A percentile compares a stretch with the other conserved stretches of the same genome.
Evolutionary conservation across 2,888 invertebrate genomes (phyloP).

Genomic region (Xestobium rufovillosum): DNA sequence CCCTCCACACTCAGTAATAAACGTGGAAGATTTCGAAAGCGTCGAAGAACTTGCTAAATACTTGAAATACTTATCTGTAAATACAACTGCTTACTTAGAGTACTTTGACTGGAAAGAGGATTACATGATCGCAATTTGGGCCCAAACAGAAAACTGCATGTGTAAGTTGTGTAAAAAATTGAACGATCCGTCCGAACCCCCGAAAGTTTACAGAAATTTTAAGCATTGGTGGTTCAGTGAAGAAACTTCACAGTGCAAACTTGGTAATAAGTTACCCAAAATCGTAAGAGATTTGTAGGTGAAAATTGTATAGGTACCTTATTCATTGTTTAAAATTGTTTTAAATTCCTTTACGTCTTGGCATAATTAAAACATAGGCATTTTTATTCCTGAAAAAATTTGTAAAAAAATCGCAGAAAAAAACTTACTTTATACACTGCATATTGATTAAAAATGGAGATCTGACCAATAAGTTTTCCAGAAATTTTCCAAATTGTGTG

Average conservation of each 20-base stretch:
- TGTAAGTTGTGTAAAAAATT: not conserved
- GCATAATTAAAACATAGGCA: too few relatives aligned
- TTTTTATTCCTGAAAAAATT: too few relatives aligned
- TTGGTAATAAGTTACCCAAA: slow-evolving; percentile 2
- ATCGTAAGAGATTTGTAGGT: too few relatives aligned
- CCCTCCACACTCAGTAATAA: not conserved
- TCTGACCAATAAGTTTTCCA: too few relatives aligned
- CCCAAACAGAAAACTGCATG: slow-evolving; percentile 18
- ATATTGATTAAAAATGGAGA: too few relatives aligned
- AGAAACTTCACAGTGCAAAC: slow-evolving; percentile 16
- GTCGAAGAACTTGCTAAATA: not conserved
- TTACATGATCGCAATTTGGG: slow-evolving; percentile 17
- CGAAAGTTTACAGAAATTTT: slow-evolving; percentile 24
- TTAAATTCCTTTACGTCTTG: too few relatives aligned
- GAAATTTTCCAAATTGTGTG: too few relatives aligned
- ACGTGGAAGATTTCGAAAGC: slow-evolving; percentile 1
- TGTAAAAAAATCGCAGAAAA: too few relatives aligned
- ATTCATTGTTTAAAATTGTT: too few relatives aligned
- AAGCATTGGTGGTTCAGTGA: slow-evolving; percentile 26
- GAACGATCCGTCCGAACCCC: slow-evolving; percentile 18
- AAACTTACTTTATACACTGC: too few relatives aligned
- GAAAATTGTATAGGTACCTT: too few relatives aligned
- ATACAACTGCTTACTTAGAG: not conserved
- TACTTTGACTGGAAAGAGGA: slow-evolving; percentile 1
- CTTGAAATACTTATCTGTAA: not conserved